Conservation (phyloP, 2,888 invertebrate species). For the Byasa hedistus region DNA sequence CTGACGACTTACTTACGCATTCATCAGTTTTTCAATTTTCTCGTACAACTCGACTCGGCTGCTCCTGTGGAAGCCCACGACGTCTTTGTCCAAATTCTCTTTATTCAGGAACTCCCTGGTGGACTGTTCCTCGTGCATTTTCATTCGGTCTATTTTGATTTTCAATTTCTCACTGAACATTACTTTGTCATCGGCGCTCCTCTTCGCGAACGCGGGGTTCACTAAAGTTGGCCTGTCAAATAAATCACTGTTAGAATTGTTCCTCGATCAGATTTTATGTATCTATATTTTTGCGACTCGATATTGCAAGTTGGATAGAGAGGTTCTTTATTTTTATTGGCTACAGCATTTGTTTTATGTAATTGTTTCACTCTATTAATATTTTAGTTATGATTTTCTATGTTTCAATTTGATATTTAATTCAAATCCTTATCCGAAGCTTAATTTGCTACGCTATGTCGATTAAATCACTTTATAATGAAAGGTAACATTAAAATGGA, state of each 20-base stretch:
- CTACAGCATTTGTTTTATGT: too few relatives aligned
- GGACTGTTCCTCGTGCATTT: constrained; percentile 59
- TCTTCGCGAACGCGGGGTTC: constrained; percentile 66
- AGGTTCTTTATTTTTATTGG: constrained; percentile 6
- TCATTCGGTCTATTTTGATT: constrained; percentile 55
- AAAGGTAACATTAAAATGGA: too few relatives aligned
- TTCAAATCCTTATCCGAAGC: too few relatives aligned
- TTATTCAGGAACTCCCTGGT: constrained; percentile 52
- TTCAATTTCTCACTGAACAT: constrained; percentile 63
- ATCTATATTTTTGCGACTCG: constrained; percentile 3
- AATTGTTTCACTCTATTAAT: too few relatives aligned
- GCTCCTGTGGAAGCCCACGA: constrained; percentile 78
- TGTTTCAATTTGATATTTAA: too few relatives aligned
- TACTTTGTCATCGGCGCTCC: constrained; percentile 49
- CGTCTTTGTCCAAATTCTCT: constrained; percentile 49
- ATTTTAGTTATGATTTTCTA: too few relatives aligned
- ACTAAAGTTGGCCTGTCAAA: constrained; percentile 50
- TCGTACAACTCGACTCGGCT: constrained; percentile 81
- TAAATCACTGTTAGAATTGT: constrained; percentile 24
- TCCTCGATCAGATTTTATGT: constrained; percentile 24
- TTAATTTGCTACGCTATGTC: too few relatives aligned
- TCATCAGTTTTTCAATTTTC: constrained; percentile 81
- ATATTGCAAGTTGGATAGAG: constrained; percentile 6
- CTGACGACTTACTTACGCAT: constrained; percentile 72
- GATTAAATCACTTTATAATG: too few relatives aligned